Evolutionary conservation across 1,140 invertebrate species (phyloP), one percentile per base, ranked within the genome.

Genomic region (Drosophila funebris): DNA sequence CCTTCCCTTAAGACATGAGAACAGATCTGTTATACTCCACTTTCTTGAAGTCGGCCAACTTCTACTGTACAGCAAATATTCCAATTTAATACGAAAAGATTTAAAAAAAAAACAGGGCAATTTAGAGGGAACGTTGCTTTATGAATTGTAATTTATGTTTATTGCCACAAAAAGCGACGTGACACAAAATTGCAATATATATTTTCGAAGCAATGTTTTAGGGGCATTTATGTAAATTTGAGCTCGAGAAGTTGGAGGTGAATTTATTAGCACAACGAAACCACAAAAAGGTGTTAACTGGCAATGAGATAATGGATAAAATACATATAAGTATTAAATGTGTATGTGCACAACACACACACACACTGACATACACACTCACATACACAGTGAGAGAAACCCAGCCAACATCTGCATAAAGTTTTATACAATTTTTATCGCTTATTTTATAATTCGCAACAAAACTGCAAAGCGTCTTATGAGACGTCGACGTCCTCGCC

Each of bases 381-480:
- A 41, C n/a, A 11, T 2, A 24, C 22, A 24, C 2, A 37, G 31
- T 39, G 44, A 56, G 13, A 39, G 22, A 6, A 33, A 3, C 36
- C 36, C 7, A n/a, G 39, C 7, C 56, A 77, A 72, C 63, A 74
- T 78, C 74, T 85, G 83, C 71, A 79, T 80, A 73, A 82, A 78
- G 83, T 87, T 88, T 82, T 82, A 88, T 87, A 87, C 75, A 67
- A 76, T 88, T 87, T 87, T 87, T 88, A 87, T 88, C 74, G 83
- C 67, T 88, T 87, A 88, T 87, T 87, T 88, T 87, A 88, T 87
- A 85, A 85, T 87, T 85, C 78, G 66, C 63, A 56, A 71, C 83
- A 78, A 87, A 83, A 87, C 64, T 83, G 83, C 63, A 78, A 52
- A 77, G 83, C 83, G 76, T 75, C 83, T 87, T 82, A 78, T 63